Base-by-base conservation (phyloP, 2,888 invertebrate genomes). In the Antheraea assamensis region DNA sequence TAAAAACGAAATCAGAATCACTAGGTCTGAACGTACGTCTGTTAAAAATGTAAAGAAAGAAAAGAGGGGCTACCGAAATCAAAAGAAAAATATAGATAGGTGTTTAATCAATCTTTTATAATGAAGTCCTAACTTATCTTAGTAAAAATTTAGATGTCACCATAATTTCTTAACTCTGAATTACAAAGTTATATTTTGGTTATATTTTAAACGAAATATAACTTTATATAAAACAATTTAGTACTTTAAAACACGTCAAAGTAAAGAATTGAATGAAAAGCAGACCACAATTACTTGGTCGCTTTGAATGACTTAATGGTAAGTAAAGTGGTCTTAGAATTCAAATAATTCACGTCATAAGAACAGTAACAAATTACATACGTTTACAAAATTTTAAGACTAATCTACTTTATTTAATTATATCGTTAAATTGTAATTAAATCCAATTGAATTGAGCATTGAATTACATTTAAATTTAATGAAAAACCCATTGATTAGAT, bases 171-270 rank as follows among this genome's bases (percentile, higher is more conserved):
- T 10, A 27, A 27, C 13, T 61, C 15, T 24, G 27, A 27, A 61
- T 1, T 24, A 7, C 24, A 27, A 61, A 13, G 27, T 24, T 24
- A 7, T 58, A 58, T 24, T 8, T 58, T 24, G 8, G 2, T 24
- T 8, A n/a, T 24, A 58, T 15, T 27, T 15, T 61, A 64, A 27
- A 17, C 61, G 27, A 27, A 13, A 17, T 27, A 5, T 13, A 64
- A 30, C 27, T 1, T 17, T 30, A 30, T 19, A 58, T 58, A 58
- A 24, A 58, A 35, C 35, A 35, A 68, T 68, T 68, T 68, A 31
- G 13, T 13, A 64, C 68, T 68, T 66, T 68, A 35, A 10, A 68
- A n/a, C n/a, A 68, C 8, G 68, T 68, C 68, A 68, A 35, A n/a
- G 68, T 68, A 21, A 35, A 35, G 35, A 64, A 64, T 68, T 68